phyloP scores from a whole-genome alignment of 2,888 invertebrate genomes.

The Ceramica pisi region DNA sequence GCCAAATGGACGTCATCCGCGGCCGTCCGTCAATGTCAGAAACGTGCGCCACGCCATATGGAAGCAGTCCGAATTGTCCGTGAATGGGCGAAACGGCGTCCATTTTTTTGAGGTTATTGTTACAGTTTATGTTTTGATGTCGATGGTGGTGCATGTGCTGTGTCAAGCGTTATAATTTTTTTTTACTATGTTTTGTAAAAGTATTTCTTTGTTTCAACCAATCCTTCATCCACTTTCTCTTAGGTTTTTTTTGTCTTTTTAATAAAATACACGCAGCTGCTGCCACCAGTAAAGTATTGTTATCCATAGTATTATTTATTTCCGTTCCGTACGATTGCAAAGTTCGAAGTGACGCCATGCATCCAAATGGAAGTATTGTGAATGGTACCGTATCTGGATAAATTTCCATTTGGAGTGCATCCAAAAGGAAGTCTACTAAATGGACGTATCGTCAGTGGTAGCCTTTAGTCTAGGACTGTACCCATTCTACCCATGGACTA shows the following conservation, averaged over 20 bases:
- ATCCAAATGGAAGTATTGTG: not conserved
- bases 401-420: not conserved
- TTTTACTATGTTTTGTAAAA: not conserved
- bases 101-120: too few relatives aligned
- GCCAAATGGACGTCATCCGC: too few relatives aligned
- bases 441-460: too few relatives aligned
- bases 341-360: slow-evolving; percentile 7
- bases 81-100: too few relatives aligned
- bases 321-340: slow-evolving; percentile 30
- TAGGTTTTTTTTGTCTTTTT: too few relatives aligned
- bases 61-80: too few relatives aligned
- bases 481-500: not conserved
- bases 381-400: not conserved
- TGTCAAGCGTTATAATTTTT: too few relatives aligned
- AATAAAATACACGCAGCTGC: not conserved
- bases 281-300: slow-evolving; percentile 8
- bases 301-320: slow-evolving; percentile 26
- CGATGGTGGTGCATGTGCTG: too few relatives aligned
- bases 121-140: too few relatives aligned
- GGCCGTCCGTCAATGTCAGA: not conserved
- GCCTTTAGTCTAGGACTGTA: not conserved
- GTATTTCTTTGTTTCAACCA: slow-evolving; percentile 12
- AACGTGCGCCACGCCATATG: too few relatives aligned
- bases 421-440: not conserved
- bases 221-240: too few relatives aligned